A percentile compares a stretch with the other conserved stretches of the same genome.
Evolutionary conservation across 2,888 invertebrate genomes (phyloP).

Genomic region (Congeria kusceri): DNA sequence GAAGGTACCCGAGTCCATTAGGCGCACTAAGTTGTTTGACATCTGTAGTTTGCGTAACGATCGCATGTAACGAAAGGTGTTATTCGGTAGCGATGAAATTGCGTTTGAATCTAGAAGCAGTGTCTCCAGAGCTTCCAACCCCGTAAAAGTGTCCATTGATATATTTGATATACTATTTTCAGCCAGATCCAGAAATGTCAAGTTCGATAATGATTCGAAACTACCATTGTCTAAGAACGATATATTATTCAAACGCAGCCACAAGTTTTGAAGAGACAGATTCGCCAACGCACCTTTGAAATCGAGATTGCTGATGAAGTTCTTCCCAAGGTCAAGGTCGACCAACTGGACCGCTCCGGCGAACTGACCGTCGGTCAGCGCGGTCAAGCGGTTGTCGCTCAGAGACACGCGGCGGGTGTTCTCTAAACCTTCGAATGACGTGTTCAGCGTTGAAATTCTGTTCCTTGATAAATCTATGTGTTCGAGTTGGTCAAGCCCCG

Average conservation of each 20-base stretch:
- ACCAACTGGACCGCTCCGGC: constrained; percentile 14
- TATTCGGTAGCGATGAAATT: neutral
- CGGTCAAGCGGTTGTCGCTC: constrained; percentile 25
- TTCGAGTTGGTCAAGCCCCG: constrained; percentile 17
- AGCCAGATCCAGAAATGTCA: neutral
- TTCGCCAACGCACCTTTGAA: neutral
- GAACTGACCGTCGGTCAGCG: constrained; percentile 16
- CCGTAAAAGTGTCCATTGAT: neutral
- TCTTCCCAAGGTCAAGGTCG: neutral
- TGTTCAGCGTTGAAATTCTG: constrained; percentile 12
- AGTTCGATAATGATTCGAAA: neutral
- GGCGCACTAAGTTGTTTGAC: too few relatives aligned
- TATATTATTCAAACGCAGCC: neutral
- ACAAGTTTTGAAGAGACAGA: neutral
- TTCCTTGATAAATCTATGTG: constrained; percentile 38
- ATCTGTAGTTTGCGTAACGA: too few relatives aligned
- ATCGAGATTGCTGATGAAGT: neutral
- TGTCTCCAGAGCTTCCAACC: neutral
- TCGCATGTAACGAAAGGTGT: neutral
- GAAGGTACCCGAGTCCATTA: constrained; percentile 14
- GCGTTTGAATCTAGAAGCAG: neutral
- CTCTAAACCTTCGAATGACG: constrained; percentile 5
- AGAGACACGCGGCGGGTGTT: constrained; percentile 25
- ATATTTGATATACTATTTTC: neutral
- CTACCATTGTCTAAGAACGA: neutral